These are phyloP conservation scores for Struthidea cinerea DNA, from an alignment of 2,113 vertebrate genomes.

Conservation along the genomic window DNA sequence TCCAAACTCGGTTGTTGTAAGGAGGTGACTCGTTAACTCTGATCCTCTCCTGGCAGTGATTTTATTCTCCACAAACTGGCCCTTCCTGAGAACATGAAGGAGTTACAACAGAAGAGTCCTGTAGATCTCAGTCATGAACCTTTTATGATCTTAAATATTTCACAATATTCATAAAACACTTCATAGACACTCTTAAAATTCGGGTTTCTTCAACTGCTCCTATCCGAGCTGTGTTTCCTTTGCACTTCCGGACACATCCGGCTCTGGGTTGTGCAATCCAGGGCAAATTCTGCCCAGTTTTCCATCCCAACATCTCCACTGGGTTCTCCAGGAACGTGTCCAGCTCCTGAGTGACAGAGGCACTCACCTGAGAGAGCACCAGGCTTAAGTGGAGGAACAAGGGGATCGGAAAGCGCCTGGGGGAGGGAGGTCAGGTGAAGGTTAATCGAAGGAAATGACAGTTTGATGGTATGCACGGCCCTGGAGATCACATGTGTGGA, in stretches of 20 bases:
- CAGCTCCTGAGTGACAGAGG: not conserved
- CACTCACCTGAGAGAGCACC: conserved; percentile 24
- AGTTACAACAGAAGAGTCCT: not conserved
- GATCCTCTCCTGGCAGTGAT: not conserved
- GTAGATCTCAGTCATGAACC: not conserved
- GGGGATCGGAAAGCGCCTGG: conserved; percentile 43
- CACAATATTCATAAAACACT: not conserved
- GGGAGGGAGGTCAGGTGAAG: conserved; percentile 68
- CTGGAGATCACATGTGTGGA: conserved; percentile 1
- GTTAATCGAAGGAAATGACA: conserved; percentile 80
- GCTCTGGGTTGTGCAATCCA: rapidly evolving
- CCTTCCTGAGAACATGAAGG: not conserved
- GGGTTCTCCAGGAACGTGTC: not conserved
- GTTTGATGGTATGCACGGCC: conserved; percentile 62
- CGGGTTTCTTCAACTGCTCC: not conserved
- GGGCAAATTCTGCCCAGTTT: not conserved
- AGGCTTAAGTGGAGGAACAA: conserved; percentile 27
- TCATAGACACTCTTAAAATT: not conserved
- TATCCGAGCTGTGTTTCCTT: not conserved
- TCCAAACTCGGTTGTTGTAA: not conserved
- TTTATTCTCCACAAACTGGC: not conserved
- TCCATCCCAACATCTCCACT: not conserved
- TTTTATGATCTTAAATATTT: not conserved
- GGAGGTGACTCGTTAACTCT: not conserved
- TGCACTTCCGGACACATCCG: rapidly evolving